Evolutionary conservation across 2,888 invertebrate genomes (phyloP), one percentile per base, ranked within the genome.

Genomic region (Himalopsyche kuldschensis): DNA sequence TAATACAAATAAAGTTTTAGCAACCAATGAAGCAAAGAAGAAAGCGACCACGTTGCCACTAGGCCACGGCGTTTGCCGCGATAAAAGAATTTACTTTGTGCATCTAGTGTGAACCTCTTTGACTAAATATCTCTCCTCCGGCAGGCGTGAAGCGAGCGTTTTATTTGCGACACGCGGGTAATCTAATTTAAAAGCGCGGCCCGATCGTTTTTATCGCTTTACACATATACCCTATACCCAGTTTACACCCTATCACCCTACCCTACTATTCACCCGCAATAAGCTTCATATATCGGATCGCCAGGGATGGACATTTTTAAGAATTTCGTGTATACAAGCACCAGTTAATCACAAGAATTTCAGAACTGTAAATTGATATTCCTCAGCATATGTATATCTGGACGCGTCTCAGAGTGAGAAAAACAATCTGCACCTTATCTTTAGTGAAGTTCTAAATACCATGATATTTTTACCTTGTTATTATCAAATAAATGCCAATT

Each of bases 141-240:
- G 48, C 79, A 75, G 17, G 82, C 80, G 84, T 78, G 84, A 80
- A 84, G 82, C 78, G 84, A 63, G 84, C 78, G 80, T 84, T 84
- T 79, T 84, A 84, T 84, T 84, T 84, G 81, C 81, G 63, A 77
- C 81, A 46, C 35, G 76, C 80, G 77, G 48, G 80, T 83, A 85
- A 85, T 85, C 85, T 85, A 85, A 85, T 85, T 85, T 85, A 84
- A 84, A 83, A 82, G 85, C 83, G 83, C 78, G 79, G 31, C 84
- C 84, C 84, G 84, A 85, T 85, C 85, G 85, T 83, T 85, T 85
- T 85, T 85, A 84, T 84, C 85, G 84, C 82, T 82, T 69, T 69
- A 80, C 80, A 69, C 83, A 76, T 35, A 69, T 69, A 69, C 69
- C 11, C 69, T 30, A 55, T 75, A 27, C 75, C 31, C 32, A 76